Evolutionary conservation across 2,888 invertebrate species (phyloP).

Genomic region (Odontothrips loti): DNA sequence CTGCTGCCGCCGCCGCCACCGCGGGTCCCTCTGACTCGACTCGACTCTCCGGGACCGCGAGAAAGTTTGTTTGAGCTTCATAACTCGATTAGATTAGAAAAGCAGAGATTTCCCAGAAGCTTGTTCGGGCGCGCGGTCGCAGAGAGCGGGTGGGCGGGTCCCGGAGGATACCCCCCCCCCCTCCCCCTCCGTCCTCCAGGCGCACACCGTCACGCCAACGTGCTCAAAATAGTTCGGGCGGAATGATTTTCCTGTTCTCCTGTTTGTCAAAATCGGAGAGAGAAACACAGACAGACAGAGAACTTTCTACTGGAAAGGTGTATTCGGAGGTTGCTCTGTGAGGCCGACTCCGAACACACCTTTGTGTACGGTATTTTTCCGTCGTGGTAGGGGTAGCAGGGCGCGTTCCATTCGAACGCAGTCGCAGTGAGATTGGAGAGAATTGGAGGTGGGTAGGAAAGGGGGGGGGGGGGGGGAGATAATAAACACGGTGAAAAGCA

Average conservation of each 20-base stretch:
- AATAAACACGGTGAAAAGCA: background rate
- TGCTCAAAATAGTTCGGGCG: too few species aligned
- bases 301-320: too few species aligned
- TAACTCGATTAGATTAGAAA: constrained; percentile 14
- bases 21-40: background rate
- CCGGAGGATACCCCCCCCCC: background rate
- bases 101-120: constrained; percentile 15
- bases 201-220: background rate
- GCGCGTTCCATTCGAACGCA: too few species aligned
- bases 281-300: too few species aligned
- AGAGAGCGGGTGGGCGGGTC: background rate
- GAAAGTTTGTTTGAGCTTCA: constrained; percentile 17
- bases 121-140: background rate
- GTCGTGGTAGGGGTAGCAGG: too few species aligned
- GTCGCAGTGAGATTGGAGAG: background rate
- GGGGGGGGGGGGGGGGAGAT: background rate
- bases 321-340: too few species aligned
- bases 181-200: background rate
- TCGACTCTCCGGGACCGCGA: background rate
- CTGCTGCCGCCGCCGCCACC: too few species aligned
- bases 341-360: too few species aligned
- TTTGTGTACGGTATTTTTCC: too few species aligned
- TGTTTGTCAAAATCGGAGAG: too few species aligned
- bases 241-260: too few species aligned
- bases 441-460: background rate